These are phyloP conservation scores for Falcunculus frontatus DNA, from an alignment of 2,113 vertebrate species.

Conservation along the genomic window DNA sequence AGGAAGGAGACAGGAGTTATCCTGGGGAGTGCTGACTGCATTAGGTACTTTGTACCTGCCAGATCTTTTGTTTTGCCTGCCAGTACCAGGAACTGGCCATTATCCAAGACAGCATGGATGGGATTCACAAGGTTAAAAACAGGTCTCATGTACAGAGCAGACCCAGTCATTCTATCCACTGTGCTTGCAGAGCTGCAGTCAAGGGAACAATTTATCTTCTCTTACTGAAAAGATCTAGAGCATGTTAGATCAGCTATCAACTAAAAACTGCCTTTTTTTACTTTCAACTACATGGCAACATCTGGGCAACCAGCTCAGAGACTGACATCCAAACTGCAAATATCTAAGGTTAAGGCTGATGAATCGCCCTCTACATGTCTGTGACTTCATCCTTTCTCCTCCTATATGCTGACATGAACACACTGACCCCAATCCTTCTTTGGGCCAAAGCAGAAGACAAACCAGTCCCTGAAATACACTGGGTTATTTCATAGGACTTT, in stretches of 20 bases:
- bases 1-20: neutral
- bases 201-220: neutral
- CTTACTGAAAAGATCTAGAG: neutral
- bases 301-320: neutral
- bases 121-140: neutral
- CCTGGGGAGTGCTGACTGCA: neutral
- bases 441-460: neutral
- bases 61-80: neutral
- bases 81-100: neutral
- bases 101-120: neutral
- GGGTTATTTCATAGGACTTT: neutral
- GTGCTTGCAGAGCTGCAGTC: neutral
- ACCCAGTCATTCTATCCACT: neutral
- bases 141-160: neutral
- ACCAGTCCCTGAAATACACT: neutral
- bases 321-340: neutral
- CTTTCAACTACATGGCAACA: neutral
- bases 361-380: fast-evolving
- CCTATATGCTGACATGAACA: neutral
- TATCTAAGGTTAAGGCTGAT: neutral
- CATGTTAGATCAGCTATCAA: neutral
- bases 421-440: neutral
- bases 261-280: neutral
- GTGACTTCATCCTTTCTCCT: neutral
- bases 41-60: neutral